phyloP scores from a whole-genome alignment of 2,113 vertebrate species.

The Trachemys scripta region DNA sequence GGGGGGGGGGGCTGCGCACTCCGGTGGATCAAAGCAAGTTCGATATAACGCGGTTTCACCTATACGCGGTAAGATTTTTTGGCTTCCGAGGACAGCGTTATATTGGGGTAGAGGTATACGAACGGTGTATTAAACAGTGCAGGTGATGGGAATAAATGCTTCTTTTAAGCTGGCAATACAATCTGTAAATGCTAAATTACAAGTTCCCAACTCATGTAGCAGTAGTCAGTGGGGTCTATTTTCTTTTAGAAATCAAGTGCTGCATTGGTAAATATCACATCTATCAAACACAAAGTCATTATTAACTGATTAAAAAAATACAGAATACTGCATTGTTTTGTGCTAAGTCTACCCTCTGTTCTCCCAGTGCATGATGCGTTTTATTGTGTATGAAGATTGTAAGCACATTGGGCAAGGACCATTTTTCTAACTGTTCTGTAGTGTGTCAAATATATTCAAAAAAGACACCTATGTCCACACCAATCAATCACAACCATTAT shows the following conservation, averaged over 20 bases:
- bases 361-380: not conserved
- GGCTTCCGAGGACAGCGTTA: no score
- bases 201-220: not conserved
- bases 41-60: no score
- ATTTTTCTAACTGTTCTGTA: not conserved
- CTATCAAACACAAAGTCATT: not conserved
- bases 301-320: not conserved
- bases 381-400: not conserved
- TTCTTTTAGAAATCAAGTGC: not conserved
- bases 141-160: not conserved
- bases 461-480: not conserved
- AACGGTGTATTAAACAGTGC: not conserved
- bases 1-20: no score
- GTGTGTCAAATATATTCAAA: not conserved
- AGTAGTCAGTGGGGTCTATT: rapidly evolving
- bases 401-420: not conserved
- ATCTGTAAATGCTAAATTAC: not conserved
- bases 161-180: not conserved
- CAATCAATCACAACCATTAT: not conserved
- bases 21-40: no score
- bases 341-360: not conserved
- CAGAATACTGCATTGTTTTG: not conserved
- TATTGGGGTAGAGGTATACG: not conserved
- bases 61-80: no score
- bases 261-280: rapidly evolving